phyloP scores from a whole-genome alignment of 1,140 invertebrate genomes.

The Cydia pomonella region DNA sequence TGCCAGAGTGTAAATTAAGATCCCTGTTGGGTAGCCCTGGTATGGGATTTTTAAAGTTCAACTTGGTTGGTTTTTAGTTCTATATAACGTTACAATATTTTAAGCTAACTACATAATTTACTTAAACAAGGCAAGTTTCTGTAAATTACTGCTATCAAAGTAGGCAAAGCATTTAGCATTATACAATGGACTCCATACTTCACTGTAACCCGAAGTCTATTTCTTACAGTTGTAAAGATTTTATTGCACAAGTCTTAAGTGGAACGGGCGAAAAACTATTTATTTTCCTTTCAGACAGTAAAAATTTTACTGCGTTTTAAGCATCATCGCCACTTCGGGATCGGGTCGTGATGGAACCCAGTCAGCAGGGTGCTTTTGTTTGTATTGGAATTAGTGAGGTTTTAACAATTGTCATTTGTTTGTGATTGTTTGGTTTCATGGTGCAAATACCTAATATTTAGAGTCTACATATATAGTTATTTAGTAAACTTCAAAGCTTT shows the following conservation, averaged over 20 bases:
- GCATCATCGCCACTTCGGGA: constrained; percentile 18
- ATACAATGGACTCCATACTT: constrained; percentile 15
- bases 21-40: too few species aligned
- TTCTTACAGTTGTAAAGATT: constrained; percentile 32
- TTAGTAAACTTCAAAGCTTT: too few species aligned
- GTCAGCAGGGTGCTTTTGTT: constrained; percentile 11
- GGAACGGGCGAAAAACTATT: constrained; percentile 32
- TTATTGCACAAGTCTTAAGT: constrained; percentile 31
- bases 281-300: constrained; percentile 26
- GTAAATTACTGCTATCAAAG: background rate
- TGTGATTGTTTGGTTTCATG: background rate
- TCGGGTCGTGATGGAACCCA: constrained; percentile 13
- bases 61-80: too few species aligned
- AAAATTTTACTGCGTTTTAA: constrained; percentile 30
- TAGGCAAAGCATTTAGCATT: background rate
- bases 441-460: background rate
- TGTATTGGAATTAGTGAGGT: constrained; percentile 9
- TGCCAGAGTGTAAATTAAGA: too few species aligned
- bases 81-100: too few species aligned
- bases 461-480: background rate
- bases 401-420: constrained; percentile 2
- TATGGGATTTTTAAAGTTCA: too few species aligned
- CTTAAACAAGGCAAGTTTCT: too few species aligned
- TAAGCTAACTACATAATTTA: too few species aligned
- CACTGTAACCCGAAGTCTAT: constrained; percentile 27